Evolutionary conservation across 2,797 vertebrate species (phyloP).

Genomic region (Lophura swinhoii): DNA sequence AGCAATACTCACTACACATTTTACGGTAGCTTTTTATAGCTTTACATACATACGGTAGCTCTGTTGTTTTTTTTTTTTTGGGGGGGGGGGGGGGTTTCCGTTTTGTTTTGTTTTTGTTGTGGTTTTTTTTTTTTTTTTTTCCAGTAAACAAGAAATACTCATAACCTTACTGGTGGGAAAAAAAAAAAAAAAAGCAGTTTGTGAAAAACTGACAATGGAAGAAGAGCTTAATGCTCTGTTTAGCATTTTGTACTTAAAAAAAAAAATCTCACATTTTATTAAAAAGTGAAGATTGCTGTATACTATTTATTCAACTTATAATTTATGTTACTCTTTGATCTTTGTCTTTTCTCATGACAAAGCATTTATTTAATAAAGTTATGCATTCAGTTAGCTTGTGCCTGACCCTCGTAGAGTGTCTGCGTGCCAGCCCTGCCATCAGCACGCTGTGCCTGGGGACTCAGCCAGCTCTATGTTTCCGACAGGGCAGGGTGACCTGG

Average conservation of each 20-base stretch:
- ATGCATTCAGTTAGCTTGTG: slow-evolving; percentile 93
- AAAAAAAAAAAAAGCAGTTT: slow-evolving; percentile 78
- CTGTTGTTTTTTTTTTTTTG: slow-evolving; percentile 74
- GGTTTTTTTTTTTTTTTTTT: slow-evolving; percentile 77
- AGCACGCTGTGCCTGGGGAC: background rate
- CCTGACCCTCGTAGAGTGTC: slow-evolving; percentile 60
- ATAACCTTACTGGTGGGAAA: slow-evolving; percentile 84
- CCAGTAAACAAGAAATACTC: slow-evolving; percentile 86
- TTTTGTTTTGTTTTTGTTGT: slow-evolving; percentile 66
- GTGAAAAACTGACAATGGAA: slow-evolving; percentile 83
- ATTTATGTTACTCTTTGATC: slow-evolving; percentile 99
- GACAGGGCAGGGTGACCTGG: too few species aligned
- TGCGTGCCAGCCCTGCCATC: background rate
- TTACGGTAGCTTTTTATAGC: slow-evolving; percentile 84
- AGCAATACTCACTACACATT: slow-evolving; percentile 88
- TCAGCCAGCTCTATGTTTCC: background rate
- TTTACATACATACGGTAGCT: slow-evolving; percentile 81
- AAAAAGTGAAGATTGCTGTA: slow-evolving; percentile 99
- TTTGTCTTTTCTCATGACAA: slow-evolving; percentile 99
- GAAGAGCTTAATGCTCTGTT: slow-evolving; percentile 89
- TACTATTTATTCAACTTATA: slow-evolving; percentile 99
- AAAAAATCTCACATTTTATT: slow-evolving; percentile 87
- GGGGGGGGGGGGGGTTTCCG: too few species aligned
- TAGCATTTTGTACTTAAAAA: slow-evolving; percentile 95
- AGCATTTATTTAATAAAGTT: slow-evolving; percentile 99